Evolutionary conservation across 2,113 vertebrate species (phyloP), one percentile per base, ranked within the genome.

Genomic region (Callipepla californica): DNA sequence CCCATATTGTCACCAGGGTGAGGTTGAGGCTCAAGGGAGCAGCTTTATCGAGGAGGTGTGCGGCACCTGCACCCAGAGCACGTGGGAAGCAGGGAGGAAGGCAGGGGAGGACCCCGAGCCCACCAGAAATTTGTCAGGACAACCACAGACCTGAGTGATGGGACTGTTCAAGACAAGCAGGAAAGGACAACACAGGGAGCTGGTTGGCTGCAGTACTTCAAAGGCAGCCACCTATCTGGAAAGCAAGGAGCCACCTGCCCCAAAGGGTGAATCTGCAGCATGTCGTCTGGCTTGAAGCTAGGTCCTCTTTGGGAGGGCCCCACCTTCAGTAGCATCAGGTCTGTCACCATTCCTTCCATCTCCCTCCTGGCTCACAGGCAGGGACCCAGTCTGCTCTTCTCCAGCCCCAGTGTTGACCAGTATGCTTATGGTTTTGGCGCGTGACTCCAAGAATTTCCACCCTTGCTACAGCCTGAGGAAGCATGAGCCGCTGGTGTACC

Each of bases 11-110:
- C 58, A 69, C 22, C 5, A 73, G 73, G 69, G 85, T 80, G 68
- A 2, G 5, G 67, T 12, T 51, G 77, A 2, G 57, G 89, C 83
- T 84, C 85, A 48, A 2, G 5, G 90, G 70, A 63, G 67, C 32
- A 32, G 91, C 91, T 87, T 75, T 69, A 14, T 76, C 12, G 28
- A 91, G 93, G 77, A 77, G 92, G 87, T 96, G 90, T 82, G 25
- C 38, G 45, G 87, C 90, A 45, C 73, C 88, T 34, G 65, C 72
- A 13, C 26, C 34, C 75, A 70, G 89, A 34, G 45, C 45, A 67
- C 1, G 17, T 1, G 0, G 4, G 61, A 34, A 74, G 65, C 53
- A 75, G 80, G 63, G 59, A 61, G 47, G 47, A 61, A 95, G 53
- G 38, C 80, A 69, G 82, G 44, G 23, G 23, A 90, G 84, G 81